Percentiles rank a stretch among this genome's conserved stretches.
Evolutionary conservation across 2,113 vertebrate species (phyloP).

Genomic region (Catharus fuscescens): DNA sequence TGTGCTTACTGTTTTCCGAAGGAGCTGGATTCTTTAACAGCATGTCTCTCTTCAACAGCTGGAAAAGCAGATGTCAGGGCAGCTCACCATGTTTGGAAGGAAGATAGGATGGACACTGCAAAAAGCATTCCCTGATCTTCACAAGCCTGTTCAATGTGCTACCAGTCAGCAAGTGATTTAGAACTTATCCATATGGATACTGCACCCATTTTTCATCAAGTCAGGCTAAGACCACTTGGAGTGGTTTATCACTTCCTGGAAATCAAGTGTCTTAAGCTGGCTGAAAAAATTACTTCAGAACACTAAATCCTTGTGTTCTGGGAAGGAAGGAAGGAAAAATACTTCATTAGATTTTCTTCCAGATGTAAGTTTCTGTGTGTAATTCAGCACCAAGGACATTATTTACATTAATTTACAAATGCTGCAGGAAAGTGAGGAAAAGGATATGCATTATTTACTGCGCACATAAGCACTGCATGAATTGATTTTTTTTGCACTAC

Average conservation of each 20-base stretch:
- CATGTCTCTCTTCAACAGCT: neutral
- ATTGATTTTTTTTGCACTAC: neutral
- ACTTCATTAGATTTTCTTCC: neutral
- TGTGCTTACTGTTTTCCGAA: neutral
- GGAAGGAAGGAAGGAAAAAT: neutral
- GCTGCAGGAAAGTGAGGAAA: neutral
- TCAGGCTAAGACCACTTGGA: neutral
- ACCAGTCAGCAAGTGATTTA: neutral
- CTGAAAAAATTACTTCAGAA: neutral
- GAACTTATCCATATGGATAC: neutral
- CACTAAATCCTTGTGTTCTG: neutral
- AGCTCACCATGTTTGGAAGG: neutral
- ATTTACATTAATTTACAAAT: neutral
- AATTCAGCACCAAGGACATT: neutral
- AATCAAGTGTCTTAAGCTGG: neutral
- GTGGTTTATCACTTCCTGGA: neutral
- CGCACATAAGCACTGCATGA: neutral
- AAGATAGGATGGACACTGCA: neutral
- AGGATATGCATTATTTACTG: neutral
- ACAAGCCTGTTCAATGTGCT: neutral
- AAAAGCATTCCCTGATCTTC: neutral
- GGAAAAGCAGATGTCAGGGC: neutral
- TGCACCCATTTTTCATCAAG: neutral
- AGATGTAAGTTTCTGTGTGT: neutral
- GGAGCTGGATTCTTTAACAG: neutral